Evolutionary conservation across 2,113 vertebrate genomes (phyloP).

Genomic region (Butastur rufipennis): DNA sequence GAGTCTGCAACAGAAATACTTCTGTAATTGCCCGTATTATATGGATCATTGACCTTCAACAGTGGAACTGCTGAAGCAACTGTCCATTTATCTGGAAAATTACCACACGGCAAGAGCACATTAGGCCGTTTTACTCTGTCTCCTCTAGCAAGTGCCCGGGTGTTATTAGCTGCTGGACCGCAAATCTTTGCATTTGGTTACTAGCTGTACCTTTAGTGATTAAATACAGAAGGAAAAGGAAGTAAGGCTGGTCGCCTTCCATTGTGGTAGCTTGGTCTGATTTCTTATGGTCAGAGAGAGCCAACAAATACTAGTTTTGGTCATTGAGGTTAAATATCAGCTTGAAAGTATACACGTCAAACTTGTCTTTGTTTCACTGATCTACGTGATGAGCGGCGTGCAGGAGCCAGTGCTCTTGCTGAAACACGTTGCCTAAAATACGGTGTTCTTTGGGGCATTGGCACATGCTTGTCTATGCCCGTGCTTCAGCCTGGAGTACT

Average conservation of each 20-base stretch:
- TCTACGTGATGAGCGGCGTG: fast-evolving
- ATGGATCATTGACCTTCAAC: constrained; percentile 71
- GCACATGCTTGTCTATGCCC: neutral
- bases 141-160: neutral
- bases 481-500: neutral
- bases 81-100: constrained; percentile 76
- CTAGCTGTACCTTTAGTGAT: neutral
- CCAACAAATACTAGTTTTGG: fast-evolving
- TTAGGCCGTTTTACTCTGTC: constrained; percentile 38
- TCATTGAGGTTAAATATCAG: neutral
- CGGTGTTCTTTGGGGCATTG: fast-evolving
- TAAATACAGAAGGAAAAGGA: neutral
- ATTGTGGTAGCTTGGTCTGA: fast-evolving
- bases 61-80: constrained; percentile 65
- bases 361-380: neutral
- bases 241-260: fast-evolving
- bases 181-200: neutral
- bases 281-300: neutral
- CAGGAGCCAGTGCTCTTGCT: neutral
- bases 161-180: neutral
- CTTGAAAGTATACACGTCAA: fast-evolving
- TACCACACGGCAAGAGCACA: constrained; percentile 62
- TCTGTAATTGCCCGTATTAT: constrained; percentile 64
- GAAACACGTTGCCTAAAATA: fast-evolving
- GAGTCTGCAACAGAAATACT: constrained; percentile 40